Conservation (phyloP, 2,113 vertebrate genomes). For the Sander vitreus region DNA sequence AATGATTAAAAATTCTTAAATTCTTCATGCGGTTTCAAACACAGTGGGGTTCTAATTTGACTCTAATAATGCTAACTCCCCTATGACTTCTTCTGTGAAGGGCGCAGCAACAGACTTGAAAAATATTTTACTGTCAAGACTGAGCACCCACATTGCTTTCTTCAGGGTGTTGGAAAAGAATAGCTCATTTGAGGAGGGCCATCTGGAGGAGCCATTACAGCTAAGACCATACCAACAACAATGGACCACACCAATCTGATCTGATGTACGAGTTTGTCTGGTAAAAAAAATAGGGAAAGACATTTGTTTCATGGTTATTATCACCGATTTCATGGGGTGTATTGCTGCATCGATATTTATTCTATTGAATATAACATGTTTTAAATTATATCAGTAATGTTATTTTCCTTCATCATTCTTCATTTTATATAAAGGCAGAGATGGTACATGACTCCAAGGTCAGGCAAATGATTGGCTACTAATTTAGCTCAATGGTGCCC, state of each 20-base stretch:
- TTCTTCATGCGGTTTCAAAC: constrained; percentile 63
- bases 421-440: background rate
- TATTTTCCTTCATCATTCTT: constrained; percentile 13
- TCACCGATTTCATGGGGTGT: background rate
- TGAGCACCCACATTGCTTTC: constrained; percentile 54
- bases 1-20: constrained; percentile 53
- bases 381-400: background rate
- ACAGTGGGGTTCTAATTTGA: constrained; percentile 73
- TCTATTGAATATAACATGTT: background rate
- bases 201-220: constrained; percentile 74
- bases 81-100: constrained; percentile 76
- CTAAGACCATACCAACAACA: constrained; percentile 51
- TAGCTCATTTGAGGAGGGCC: constrained; percentile 62
- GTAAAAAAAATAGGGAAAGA: constrained; percentile 11
- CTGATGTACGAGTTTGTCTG: constrained; percentile 26
- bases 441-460: background rate
- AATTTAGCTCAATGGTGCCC: background rate
- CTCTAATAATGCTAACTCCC: constrained; percentile 61
- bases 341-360: background rate
- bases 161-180: constrained; percentile 57
- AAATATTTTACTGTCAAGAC: constrained; percentile 57
- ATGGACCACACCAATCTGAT: constrained; percentile 33
- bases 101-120: constrained; percentile 59
- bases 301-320: background rate
- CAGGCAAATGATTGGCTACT: constrained; percentile 5